Base-by-base conservation (phyloP, 2,113 vertebrate species). In the Apistogramma diplotaenia region DNA sequence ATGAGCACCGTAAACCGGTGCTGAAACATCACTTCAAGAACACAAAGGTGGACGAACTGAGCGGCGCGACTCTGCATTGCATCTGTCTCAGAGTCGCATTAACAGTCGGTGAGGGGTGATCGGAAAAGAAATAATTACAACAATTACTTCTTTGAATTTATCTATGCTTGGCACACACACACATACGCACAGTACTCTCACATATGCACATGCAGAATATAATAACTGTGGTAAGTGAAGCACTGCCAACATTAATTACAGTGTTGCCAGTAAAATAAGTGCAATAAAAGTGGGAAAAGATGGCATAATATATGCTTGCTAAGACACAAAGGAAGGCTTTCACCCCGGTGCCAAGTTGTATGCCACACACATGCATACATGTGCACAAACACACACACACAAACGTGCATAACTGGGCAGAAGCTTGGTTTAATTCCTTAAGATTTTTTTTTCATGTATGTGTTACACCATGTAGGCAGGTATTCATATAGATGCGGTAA, bases 71-170 rank as follows among this genome's bases (percentile, higher is more conserved):
- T 49, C 53, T 8, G 37, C 19, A 19, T 62, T 83, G 43, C 27
- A 77, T 74, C 72, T 35, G 21, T 75, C 71, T 59, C 8, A 2
- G 37, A 79, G 29, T 10, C 57, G 25, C 19, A 19, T 29, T 21
- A 65, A 49, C 61, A 81, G 81, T 65, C 25, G 79, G 86, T 6
- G 58, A 77, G n/a, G 61, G 35, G 27, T 79, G 76, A 75, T 78
- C 12, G 31, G 80, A 84, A 85, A 90, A 72, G 49, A 86, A 86
- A 85, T 90, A 92, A 94, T 93, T 92, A 90, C 81, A 90, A 85
- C 88, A 91, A 92, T 92, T 91, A 86, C 81, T 60, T 83, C 76
- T 90, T 89, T 91, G 85, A 75, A 82, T 89, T 77, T 86, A 88
- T 89, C 89, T 82, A 49, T 62, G 70, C 53, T 62, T 84, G 88